These are phyloP conservation scores for Channa maculata DNA, from an alignment of 2,113 vertebrate genomes.

Conservation along the genomic window DNA sequence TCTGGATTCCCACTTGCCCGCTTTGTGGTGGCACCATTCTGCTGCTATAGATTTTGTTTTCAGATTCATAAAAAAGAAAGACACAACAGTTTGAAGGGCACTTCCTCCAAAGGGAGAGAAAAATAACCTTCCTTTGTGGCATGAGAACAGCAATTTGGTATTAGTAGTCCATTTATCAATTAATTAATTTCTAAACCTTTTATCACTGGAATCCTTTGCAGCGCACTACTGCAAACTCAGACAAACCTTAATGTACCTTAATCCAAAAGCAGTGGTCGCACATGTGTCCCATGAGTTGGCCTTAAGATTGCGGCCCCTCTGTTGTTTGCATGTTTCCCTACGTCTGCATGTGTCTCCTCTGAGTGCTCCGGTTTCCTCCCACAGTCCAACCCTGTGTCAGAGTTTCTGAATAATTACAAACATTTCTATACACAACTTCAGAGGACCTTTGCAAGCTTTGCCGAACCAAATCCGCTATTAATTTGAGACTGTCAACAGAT, in stretches of 20 bases:
- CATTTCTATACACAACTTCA: slow-evolving; percentile 17
- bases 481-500: slow-evolving; percentile 26
- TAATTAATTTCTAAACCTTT: neutral
- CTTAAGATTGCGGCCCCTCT: no score
- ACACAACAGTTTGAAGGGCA: no score
- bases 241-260: neutral
- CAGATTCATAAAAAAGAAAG: no score
- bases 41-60: no score
- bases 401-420: slow-evolving; percentile 14
- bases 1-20: neutral
- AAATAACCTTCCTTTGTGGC: neutral
- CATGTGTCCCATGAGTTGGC: neutral
- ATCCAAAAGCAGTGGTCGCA: neutral
- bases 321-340: slow-evolving; percentile 1
- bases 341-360: neutral
- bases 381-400: slow-evolving; percentile 19
- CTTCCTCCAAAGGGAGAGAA: neutral
- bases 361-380: neutral
- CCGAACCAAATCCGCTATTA: slow-evolving; percentile 8
- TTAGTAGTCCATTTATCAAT: neutral
- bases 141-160: neutral
- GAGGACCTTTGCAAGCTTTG: slow-evolving; percentile 5
- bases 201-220: neutral
- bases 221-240: no score
- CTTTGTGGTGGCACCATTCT: neutral